Evolutionary conservation across 1,140 invertebrate species (phyloP), one percentile per base, ranked within the genome.

Genomic region (Anastrepha obliqua): DNA sequence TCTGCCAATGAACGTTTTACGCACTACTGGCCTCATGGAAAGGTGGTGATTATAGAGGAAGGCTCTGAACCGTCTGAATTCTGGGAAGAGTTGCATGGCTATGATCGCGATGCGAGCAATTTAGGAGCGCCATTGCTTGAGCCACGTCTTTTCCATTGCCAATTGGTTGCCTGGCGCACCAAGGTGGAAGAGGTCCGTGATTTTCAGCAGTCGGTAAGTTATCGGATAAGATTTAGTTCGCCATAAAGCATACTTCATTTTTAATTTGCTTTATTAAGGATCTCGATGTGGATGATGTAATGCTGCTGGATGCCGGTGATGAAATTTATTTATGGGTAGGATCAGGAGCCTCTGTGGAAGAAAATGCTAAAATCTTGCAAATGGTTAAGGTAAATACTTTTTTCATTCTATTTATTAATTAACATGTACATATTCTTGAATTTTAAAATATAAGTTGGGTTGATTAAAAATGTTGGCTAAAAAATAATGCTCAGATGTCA

Each of bases 321-420:
- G 96, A 96, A 91, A 93, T 97, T 3, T 97, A 96, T 90, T 91
- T 97, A 86, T 97, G 97, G 97, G 94, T 96, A 86, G 97, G 97
- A 42, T 94, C 94, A 86, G 95, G 96, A 29, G 95, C 96, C n/a
- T 95, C 95, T 13, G 94, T 95, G 44, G 94, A 96, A 81, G 96
- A 97, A 89, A 96, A 95, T 88, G 92, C 94, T 87, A 94, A 88
- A 86, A 90, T 92, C 60, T 86, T 93, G 51, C 90, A 93, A 70
- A 93, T 93, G 92, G 91, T 89, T 17, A 90, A 91, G 89, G 92
- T 65, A 59, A 67, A 1, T 13, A 13, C 2, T 29, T 5, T 39
- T 6, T n/a, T 20, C 2, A 58, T 81, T 62, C 6, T 62, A 62
- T 62, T 11, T 62, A 62, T n/a, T 55, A 9, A 7, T 55, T 55